phyloP scores from a whole-genome alignment of 2,113 vertebrate genomes.

The cat (Felis catus) region DNA sequence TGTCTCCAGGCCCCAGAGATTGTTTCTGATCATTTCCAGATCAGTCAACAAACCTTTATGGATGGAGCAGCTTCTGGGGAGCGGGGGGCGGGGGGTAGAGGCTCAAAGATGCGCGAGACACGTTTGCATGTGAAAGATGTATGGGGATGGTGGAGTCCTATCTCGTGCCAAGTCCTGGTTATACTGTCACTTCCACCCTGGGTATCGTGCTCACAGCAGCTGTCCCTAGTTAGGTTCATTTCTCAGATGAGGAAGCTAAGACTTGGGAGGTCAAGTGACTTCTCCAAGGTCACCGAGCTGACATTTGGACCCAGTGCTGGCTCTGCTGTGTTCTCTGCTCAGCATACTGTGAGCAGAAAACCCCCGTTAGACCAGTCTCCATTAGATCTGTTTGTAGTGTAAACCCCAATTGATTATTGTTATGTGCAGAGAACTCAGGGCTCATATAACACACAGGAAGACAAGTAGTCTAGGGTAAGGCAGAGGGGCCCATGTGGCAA shows the following conservation, averaged over 20 bases:
- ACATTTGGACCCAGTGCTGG: neutral
- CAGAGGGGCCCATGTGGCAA: neutral
- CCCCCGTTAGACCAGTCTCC: neutral
- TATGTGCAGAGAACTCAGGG: neutral
- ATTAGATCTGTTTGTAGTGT: neutral
- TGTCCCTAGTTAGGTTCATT: neutral
- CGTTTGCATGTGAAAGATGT: neutral
- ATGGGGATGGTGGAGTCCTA: neutral
- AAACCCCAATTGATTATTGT: neutral
- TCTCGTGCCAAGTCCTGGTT: neutral
- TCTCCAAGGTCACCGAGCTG: neutral
- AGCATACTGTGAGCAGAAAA: neutral
- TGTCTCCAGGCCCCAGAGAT: neutral
- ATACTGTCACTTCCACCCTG: neutral
- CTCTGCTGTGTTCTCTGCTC: neutral
- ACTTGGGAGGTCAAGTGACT: neutral
- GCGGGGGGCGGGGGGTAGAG: neutral
- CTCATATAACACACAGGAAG: neutral
- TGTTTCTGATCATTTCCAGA: constrained; percentile 27
- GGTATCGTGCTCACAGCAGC: neutral
- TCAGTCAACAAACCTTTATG: constrained; percentile 50
- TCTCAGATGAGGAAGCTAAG: neutral
- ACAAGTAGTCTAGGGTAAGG: no score
- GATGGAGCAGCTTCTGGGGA: neutral
- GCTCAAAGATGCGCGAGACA: neutral